Base-by-base conservation (phyloP, 2,113 vertebrate species). In the Australoheros scitulus region DNA sequence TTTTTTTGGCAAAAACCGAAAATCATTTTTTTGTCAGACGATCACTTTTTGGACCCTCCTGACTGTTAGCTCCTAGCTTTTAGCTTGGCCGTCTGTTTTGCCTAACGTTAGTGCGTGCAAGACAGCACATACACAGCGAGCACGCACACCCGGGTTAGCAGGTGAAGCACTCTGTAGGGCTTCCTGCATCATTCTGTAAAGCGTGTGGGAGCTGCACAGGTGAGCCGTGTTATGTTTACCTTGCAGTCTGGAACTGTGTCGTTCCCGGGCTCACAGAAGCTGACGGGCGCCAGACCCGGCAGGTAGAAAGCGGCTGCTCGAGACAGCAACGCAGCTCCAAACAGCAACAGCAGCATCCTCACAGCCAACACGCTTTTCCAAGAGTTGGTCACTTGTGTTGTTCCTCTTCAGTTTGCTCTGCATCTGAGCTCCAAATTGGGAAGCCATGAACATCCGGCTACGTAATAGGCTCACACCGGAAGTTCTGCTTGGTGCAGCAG, bases 221-320 rank as follows among this genome's bases (percentile, higher is more conserved):
- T 47, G 43, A 26, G 70, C 5, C 55, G 20, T 56, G 79, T 34
- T 92, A 22, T 60, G 79, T 38, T 92, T 95, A 98, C 97, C 97
- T 97, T 97, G 89, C 97, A 98, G 77, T 97, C 97, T 4, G 92
- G 89, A 3, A 91, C 86, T 22, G 84, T 50, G 11, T 87, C 52
- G 8, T 90, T 61, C 2, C 77, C 94, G 0, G 91, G 80, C 36
- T 96, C 96, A 63, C 97, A 99, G 87, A 99, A 98, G 94, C 96
- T 98, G 88, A 98, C 97, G 3, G 97, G 97, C 2, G 97, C 97
- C 87, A 99, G 94, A 85, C 97, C 97, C 6, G 97, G 97, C 70
- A 98, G 94, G 93, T 97, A 98, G 92, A 98, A 98, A 79, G 84
- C 89, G 75, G 63, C 64, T 24, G 90, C 91, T 13, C 32, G 75